phyloP scores from a whole-genome alignment of 2,888 invertebrate genomes.

The Dryobota labecula region DNA sequence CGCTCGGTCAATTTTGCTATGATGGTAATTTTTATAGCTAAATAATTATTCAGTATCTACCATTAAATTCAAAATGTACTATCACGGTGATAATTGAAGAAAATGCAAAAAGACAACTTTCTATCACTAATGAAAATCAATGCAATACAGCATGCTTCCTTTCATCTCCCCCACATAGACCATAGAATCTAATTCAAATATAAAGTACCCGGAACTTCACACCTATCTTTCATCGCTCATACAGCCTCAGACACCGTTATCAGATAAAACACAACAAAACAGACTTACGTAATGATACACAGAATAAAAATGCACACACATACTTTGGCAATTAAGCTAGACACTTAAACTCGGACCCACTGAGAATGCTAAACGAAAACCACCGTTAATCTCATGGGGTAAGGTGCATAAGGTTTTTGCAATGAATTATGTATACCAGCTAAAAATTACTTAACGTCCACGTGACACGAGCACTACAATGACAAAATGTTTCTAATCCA shows the following conservation, averaged over 20 bases:
- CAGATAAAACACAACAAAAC: constrained; percentile 44
- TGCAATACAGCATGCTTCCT: constrained; percentile 9
- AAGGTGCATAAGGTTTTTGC: constrained; percentile 28
- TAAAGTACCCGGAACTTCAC: constrained; percentile 51
- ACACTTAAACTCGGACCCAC: constrained; percentile 53
- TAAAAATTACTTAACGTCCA: constrained; percentile 64
- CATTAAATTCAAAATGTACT: background rate
- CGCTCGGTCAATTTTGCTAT: too few species aligned
- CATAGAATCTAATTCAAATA: constrained; percentile 6
- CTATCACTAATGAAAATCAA: background rate
- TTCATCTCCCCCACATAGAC: constrained; percentile 6
- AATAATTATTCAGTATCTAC: background rate
- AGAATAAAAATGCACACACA: constrained; percentile 66
- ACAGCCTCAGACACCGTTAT: constrained; percentile 40
- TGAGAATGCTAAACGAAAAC: constrained; percentile 44
- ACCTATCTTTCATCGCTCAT: constrained; percentile 11
- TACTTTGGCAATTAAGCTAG: constrained; percentile 66
- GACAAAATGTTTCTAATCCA: constrained; percentile 69
- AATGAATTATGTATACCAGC: constrained; percentile 69
- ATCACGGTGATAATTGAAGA: background rate
- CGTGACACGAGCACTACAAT: constrained; percentile 59
- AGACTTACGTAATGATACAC: constrained; percentile 54
- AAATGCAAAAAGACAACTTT: background rate
- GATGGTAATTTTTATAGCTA: background rate
- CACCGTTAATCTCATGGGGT: constrained; percentile 22